A percentile compares a stretch with the other conserved stretches of the same genome.
These are phyloP conservation scores for Ariopsis seemanni DNA, from an alignment of 2,113 vertebrate genomes.

Conservation along the genomic window DNA sequence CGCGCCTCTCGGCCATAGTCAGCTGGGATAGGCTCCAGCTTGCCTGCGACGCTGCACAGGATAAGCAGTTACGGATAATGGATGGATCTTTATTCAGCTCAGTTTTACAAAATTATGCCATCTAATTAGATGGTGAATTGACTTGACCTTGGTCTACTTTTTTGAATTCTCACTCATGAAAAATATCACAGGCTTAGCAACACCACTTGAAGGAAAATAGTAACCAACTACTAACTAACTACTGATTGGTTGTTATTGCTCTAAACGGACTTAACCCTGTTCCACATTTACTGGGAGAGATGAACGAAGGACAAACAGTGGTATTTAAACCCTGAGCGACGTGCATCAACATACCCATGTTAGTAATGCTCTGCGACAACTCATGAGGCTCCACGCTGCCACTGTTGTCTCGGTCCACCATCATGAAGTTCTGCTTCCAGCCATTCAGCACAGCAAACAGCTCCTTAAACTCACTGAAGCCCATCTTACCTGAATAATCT, in stretches of 20 bases:
- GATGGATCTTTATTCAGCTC: background rate
- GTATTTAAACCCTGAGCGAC: background rate
- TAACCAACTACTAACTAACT: background rate
- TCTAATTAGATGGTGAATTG: background rate
- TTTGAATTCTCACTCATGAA: background rate
- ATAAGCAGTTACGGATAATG: too few relatives aligned
- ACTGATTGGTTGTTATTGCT: background rate
- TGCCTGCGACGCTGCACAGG: too few relatives aligned
- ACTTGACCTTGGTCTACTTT: background rate
- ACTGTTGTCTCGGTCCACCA: constrained; percentile 82
- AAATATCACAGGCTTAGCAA: background rate
- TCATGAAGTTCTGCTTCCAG: constrained; percentile 91
- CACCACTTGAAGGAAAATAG: background rate
- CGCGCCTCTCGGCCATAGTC: too few relatives aligned
- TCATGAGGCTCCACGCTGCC: constrained; percentile 84
- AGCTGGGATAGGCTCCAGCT: too few relatives aligned
- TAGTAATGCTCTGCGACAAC: constrained; percentile 76
- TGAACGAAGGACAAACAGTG: background rate
- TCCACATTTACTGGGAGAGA: background rate
- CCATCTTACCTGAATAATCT: constrained; percentile 87
- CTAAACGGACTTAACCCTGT: background rate
- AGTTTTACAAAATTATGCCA: background rate
- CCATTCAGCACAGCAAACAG: constrained; percentile 81
- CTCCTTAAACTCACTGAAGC: constrained; percentile 90
- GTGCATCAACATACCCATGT: constrained; percentile 79